Conservation (phyloP, 2,888 invertebrate genomes). For the Erebia epiphron region DNA sequence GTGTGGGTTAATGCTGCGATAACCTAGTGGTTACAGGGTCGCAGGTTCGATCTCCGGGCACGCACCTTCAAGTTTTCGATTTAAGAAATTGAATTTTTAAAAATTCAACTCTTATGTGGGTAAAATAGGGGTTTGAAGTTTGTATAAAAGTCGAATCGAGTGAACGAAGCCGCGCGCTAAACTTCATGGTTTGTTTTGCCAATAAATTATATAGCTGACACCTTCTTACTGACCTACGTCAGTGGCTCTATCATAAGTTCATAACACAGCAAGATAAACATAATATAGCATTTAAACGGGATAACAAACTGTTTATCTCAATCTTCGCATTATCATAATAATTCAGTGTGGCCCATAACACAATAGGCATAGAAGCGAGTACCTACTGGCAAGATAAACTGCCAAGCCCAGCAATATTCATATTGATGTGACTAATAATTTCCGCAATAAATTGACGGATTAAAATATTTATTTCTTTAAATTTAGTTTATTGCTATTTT, state of each 20-base stretch:
- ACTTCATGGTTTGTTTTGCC: background rate
- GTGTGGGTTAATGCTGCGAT: too few species aligned
- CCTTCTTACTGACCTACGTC: background rate
- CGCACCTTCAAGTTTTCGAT: too few species aligned
- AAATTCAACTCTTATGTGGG: background rate
- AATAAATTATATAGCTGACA: background rate
- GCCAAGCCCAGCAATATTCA: background rate
- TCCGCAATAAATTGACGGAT: background rate
- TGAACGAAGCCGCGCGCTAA: too few species aligned
- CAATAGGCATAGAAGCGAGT: background rate
- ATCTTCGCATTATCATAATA: constrained; percentile 34
- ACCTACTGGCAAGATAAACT: background rate
- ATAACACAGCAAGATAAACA: background rate
- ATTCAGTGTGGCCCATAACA: constrained; percentile 21
- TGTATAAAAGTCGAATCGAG: too few species aligned
- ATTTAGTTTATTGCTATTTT: background rate
- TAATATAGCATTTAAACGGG: constrained; percentile 5
- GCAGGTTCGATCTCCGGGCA: too few species aligned
- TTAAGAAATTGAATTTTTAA: too few species aligned
- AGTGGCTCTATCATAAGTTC: background rate
- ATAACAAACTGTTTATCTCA: constrained; percentile 30
- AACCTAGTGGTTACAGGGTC: too few species aligned
- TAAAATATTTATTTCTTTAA: background rate
- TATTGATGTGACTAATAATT: background rate
- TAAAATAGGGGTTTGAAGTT: background rate